Evolutionary conservation across 1,140 invertebrate species (phyloP).

Genomic region (Aphis gossypii): DNA sequence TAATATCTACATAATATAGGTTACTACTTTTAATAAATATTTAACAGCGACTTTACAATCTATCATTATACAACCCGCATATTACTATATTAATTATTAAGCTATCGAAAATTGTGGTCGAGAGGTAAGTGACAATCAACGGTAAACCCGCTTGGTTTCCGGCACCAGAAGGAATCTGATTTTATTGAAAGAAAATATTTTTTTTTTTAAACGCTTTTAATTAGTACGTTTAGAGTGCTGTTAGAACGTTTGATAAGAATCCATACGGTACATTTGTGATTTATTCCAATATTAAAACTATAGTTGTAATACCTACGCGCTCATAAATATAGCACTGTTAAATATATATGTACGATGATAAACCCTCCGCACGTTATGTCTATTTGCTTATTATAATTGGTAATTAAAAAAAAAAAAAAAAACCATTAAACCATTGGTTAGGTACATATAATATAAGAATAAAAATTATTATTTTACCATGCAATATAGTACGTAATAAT

Average conservation of each 20-base stretch:
- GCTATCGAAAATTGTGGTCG: background rate
- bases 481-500: background rate
- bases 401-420: slow-evolving; percentile 19
- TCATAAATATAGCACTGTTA: background rate
- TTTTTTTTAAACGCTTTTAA: background rate
- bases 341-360: background rate
- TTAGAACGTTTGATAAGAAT: background rate
- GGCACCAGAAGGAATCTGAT: background rate
- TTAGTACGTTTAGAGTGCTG: background rate
- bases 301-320: background rate
- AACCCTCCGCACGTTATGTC: background rate
- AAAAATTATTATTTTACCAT: background rate
- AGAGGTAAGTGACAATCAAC: background rate
- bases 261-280: background rate
- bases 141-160: slow-evolving; percentile 12
- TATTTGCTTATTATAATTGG: slow-evolving; percentile 10
- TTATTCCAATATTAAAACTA: slow-evolving; percentile 24
- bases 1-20: too few species aligned
- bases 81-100: background rate
- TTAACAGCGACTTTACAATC: background rate
- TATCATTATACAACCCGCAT: slow-evolving; percentile 31
- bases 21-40: background rate
- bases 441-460: background rate
- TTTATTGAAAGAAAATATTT: background rate
- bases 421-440: background rate